Conservation (phyloP, 2,888 invertebrate species). For the Sarcophaga subvicina region DNA sequence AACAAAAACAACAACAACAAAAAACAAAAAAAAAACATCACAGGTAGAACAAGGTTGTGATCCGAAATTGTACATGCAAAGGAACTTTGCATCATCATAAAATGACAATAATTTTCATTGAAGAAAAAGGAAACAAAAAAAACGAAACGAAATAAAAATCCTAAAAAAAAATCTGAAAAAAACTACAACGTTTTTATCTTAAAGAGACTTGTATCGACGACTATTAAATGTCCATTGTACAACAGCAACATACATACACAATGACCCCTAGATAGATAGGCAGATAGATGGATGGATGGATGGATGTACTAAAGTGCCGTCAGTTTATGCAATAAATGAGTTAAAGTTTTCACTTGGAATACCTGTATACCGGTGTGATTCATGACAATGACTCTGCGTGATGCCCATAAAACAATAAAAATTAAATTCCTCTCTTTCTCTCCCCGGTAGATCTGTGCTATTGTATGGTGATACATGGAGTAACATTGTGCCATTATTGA, state of each 20-base stretch:
- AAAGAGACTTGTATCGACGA: conserved; percentile 66
- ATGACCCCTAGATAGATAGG: conserved; percentile 54
- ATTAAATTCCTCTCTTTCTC: conserved; percentile 17
- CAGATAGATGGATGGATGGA: not conserved
- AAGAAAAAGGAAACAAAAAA: conserved; percentile 24
- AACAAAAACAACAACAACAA: conserved; percentile 11
- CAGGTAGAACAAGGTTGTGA: conserved; percentile 44
- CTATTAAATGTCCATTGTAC: conserved; percentile 64
- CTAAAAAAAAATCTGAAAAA: not conserved
- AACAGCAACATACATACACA: conserved; percentile 25
- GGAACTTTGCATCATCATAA: conserved; percentile 52
- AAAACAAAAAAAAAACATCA: no score
- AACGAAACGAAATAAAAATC: not conserved
- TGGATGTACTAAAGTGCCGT: not conserved
- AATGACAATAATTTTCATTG: conserved; percentile 64
- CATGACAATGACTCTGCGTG: conserved; percentile 61
- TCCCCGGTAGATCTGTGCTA: not conserved
- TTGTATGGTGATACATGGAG: not conserved
- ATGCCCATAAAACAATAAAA: conserved; percentile 62
- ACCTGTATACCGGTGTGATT: conserved; percentile 26
- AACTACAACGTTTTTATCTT: conserved; percentile 61
- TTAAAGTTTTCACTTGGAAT: conserved; percentile 25
- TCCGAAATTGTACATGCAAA: not conserved
- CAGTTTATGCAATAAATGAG: conserved; percentile 38
- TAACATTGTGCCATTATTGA: not conserved